Evolutionary conservation across 2,797 vertebrate species (phyloP).

Genomic region (Hoplostethus mediterraneus): DNA sequence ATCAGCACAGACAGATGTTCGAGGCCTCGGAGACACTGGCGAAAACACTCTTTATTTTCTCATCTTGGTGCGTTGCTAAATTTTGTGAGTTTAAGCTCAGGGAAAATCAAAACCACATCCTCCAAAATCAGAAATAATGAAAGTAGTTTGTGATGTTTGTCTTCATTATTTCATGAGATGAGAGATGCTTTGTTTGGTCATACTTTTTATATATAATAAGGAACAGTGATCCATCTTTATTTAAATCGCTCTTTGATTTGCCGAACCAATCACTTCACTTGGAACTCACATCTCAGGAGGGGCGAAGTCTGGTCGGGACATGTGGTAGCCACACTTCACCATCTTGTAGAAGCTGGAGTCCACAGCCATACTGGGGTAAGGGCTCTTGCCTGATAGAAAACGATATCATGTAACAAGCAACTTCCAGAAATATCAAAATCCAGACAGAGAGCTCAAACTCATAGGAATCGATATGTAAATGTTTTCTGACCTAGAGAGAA

Average conservation of each 20-base stretch:
- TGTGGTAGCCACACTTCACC: slow-evolving; percentile 96
- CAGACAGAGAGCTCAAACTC: neutral
- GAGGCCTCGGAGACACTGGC: slow-evolving; percentile 18
- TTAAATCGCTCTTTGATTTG: neutral
- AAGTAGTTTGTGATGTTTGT: slow-evolving; percentile 43
- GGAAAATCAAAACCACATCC: slow-evolving; percentile 23
- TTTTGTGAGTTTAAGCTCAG: slow-evolving; percentile 10
- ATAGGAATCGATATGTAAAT: neutral
- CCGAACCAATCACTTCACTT: neutral
- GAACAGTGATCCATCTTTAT: neutral
- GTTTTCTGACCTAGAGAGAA: slow-evolving; percentile 94
- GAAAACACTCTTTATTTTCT: slow-evolving; percentile 43
- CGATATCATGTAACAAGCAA: neutral
- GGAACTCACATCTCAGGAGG: slow-evolving; percentile 92
- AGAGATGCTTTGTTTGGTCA: slow-evolving; percentile 58
- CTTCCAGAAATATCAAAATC: neutral
- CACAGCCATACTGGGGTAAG: slow-evolving; percentile 93
- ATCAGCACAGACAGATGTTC: slow-evolving; percentile 58
- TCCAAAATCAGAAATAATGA: slow-evolving; percentile 43
- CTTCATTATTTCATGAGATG: slow-evolving; percentile 32
- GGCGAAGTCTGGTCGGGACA: slow-evolving; percentile 93
- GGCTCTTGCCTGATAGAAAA: slow-evolving; percentile 89
- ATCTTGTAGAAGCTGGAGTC: slow-evolving; percentile 97
- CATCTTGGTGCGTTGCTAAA: slow-evolving; percentile 4
- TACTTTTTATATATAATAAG: neutral